These are phyloP conservation scores for Regulus satrapa DNA, from an alignment of 2,113 vertebrate species.

Conservation along the genomic window DNA sequence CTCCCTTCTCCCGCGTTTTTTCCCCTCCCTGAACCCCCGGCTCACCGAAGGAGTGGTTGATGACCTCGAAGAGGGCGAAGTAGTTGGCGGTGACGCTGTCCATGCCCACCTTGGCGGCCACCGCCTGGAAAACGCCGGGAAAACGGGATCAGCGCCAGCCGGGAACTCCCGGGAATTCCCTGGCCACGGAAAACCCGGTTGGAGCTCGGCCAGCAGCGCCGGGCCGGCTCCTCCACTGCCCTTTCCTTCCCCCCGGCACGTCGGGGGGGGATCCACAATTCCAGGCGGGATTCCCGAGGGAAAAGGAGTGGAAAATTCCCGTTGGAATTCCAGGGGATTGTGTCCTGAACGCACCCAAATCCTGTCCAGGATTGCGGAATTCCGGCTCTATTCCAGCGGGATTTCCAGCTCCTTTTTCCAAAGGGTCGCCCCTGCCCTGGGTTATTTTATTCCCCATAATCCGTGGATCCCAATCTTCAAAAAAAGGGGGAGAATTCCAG, in stretches of 20 bases:
- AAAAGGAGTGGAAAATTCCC: background rate
- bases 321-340: accelerated
- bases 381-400: background rate
- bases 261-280: too few relatives aligned
- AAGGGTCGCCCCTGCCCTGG: background rate
- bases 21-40: accelerated
- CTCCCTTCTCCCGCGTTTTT: background rate
- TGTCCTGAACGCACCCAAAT: background rate
- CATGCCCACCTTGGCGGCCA: conserved; percentile 14
- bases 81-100: conserved; percentile 8
- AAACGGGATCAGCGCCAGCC: background rate
- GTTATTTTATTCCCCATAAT: background rate
- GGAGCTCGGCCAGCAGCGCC: too few relatives aligned
- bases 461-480: accelerated
- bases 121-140: background rate
- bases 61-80: background rate
- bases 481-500: background rate
- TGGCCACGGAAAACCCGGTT: background rate
- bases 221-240: too few relatives aligned
- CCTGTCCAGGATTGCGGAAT: accelerated
- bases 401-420: background rate
- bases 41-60: background rate
- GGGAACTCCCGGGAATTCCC: background rate
- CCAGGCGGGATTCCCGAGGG: background rate
- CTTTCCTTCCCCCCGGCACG: too few relatives aligned